Evolutionary conservation across 2,797 vertebrate species (phyloP), one percentile per base, ranked within the genome.

Genomic region (Trachops cirrhosus): DNA sequence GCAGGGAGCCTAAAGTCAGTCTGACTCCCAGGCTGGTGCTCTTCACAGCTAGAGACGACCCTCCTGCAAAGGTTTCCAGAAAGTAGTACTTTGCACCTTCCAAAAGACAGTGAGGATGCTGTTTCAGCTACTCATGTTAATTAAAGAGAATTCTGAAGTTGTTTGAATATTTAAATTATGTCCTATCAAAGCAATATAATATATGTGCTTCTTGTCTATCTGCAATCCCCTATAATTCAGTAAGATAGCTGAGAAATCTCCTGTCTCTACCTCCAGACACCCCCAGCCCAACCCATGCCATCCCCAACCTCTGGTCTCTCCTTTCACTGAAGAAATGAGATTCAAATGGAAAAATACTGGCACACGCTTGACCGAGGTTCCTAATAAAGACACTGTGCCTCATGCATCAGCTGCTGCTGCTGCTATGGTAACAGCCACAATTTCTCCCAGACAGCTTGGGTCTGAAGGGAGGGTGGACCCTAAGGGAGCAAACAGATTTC

Each of bases 371-470:
- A 95, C 93, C 39, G 3, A 96, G 92, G 94, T 22, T 97, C 96
- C 86, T 92, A 96, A 97, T 95, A 97, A 93, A 92, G 19, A 97
- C 21, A 21, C 98, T 98, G 98, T 91, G 98, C 98, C 98, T 98
- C 95, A 97, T 97, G 97, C 98, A 97, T 98, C 98, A 95, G 98
- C 98, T 98, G 96, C 98, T 96, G 75, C 97, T 96, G 98, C 99
- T 99, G 98, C 99, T 98, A 98, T 98, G 98, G 99, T 73, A 92
- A 99, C 98, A 98, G 98, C 97, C 98, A 97, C 50, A 0, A 32
- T 93, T 96, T 89, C 95, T 96, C 96, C 84, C 11, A 9, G 18
- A 88, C 39, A 97, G 97, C 34, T 93, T 46, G 97, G 87, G 80
- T 95, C 77, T 97, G 94, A 94, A 95, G 67, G 96, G 41, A 93